Evolutionary conservation across 1,140 invertebrate genomes (phyloP), one percentile per base, ranked within the genome.

Genomic region (Dolichoris vasculosae): DNA sequence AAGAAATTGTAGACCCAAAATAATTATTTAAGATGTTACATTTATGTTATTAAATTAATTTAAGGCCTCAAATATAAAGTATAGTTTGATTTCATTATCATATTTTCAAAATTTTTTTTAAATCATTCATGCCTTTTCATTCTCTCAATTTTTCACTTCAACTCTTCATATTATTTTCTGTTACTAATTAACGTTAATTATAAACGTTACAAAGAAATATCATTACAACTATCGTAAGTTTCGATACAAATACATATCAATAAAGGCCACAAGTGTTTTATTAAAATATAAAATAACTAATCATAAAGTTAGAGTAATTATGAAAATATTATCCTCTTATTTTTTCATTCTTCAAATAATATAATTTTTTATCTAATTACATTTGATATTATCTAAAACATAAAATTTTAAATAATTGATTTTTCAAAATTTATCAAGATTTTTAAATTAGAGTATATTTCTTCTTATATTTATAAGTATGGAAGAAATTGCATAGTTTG

Each of bases 221-320:
- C 67, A 77, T 83, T 83, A 64, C 9, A 83, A 26, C 40, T 83
- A 83, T 40, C 26, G 46, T 88, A 90, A 83, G 71, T 88, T 87
- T 83, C 86, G 82, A 83, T 80, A 86, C 87, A 88, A 86, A 87
- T 88, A 55, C 89, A 89, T 89, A 90, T 89, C 79, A 88, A 90
- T 90, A 87, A 92, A 92, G 91, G 91, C 91, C 91, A 92, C 90
- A 87, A 91, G 90, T 91, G 89, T 91, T 84, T 90, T 89, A 73
- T 79, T 79, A 79, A 86, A 88, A 90, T 92, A 90, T 92, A 92
- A 92, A 92, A 91, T 90, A 86, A 89, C 89, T 91, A 89, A 90
- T 88, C 83, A 88, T 86, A 89, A 89, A 84, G 84, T 88, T 64
- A 86, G 55, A 84, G 48, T 26, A 81, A 77, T 85, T 79, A 85